Base-by-base conservation (phyloP, 2,797 vertebrate genomes). In the Micrastur ruficollis region DNA sequence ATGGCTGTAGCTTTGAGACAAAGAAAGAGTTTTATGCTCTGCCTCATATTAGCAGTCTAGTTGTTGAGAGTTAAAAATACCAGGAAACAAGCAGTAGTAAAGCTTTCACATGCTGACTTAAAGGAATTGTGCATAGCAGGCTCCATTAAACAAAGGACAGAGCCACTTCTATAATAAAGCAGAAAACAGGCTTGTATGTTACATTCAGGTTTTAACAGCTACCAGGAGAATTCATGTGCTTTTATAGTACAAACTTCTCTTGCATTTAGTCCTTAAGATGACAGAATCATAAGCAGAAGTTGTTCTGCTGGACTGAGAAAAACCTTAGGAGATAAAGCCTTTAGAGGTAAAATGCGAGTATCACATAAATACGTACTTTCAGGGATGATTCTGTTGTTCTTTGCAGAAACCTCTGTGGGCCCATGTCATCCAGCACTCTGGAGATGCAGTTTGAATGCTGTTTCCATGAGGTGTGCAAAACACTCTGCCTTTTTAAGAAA, bases 291-390 rank as follows among this genome's bases (percentile, higher is more conserved):
- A 67, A 86, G 83, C 50, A 93, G 78, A 83, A 88, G 44, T 82
- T 91, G 36, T 95, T 95, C 73, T 86, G 38, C 71, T 92, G 86
- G 86, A 80, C 76, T 63, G 74, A 89, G 88, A 76, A 78, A 86
- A 91, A 46, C 56, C 72, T 80, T 88, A 65, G 46, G 78, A 89
- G 49, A 71, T 80, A 89, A 91, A 95, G 34, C 44, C 70, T 93
- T 86, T 76, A 44, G 59, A 84, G 32, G 36, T 59, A 81, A 93
- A 82, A 71, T 23, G 26, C 3, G 11, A 52, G 32, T 61, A 47
- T 55, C 71, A 52, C 59, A 80, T 84, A 66, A 95, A 86, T 61
- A 34, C 6, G 1, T 62, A 18, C 32, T 93, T 94, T 58, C 44
- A 42, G 44, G 21, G 34, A 44, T 76, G 59, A 81, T 84, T 87